Percentiles rank a stretch among this genome's conserved stretches.
Evolutionary conservation across 2,888 invertebrate species (phyloP).

Genomic region (Nasonovia ribisnigri): DNA sequence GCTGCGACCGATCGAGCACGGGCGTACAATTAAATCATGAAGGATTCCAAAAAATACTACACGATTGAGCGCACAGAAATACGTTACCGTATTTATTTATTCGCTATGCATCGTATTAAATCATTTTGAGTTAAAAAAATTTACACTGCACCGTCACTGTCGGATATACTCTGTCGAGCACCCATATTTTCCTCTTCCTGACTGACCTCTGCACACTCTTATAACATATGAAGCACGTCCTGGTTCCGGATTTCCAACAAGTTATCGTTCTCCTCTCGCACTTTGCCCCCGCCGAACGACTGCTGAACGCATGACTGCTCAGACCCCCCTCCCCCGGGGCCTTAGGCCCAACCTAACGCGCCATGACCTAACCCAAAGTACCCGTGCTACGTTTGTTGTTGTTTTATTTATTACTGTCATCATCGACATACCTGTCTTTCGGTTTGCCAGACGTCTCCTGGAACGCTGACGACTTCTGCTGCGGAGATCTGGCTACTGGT

Average conservation of each 20-base stretch:
- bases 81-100: too few species aligned
- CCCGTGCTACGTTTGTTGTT: background rate
- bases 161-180: background rate
- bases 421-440: slow-evolving; percentile 74
- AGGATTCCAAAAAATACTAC: too few species aligned
- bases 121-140: too few species aligned
- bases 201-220: background rate
- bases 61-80: too few species aligned
- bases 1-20: background rate
- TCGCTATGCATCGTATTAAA: too few species aligned
- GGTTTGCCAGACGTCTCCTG: slow-evolving; percentile 71
- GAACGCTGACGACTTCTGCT: slow-evolving; percentile 48
- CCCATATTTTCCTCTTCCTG: background rate
- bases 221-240: background rate
- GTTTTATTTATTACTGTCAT: background rate
- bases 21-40: too few species aligned
- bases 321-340: background rate
- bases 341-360: background rate
- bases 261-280: background rate
- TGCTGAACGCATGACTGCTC: background rate
- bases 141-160: background rate
- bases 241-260: slow-evolving; percentile 19
- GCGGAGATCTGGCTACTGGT: slow-evolving; percentile 67
- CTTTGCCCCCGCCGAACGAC: background rate
- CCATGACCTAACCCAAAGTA: background rate